Base-by-base conservation (phyloP, 1,140 invertebrate species). In the Calliphora vicina region DNA sequence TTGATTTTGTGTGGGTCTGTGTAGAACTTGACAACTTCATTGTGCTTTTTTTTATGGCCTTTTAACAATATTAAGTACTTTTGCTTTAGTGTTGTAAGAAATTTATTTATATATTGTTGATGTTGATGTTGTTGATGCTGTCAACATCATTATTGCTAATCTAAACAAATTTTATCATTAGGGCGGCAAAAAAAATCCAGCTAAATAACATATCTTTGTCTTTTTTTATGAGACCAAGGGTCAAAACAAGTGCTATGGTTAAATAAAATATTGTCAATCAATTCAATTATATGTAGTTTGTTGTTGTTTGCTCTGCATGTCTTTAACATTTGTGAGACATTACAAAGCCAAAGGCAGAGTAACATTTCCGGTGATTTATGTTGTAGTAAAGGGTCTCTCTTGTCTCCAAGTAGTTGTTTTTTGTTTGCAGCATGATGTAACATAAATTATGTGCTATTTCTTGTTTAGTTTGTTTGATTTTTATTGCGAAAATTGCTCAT, bases 201-300 rank as follows among this genome's bases (percentile, higher is more conserved):
- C 4, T 35, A 29, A 35, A 35, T 15, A 20, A 23, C 1, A 45
- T 13, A 9, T 25, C 12, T 5, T 12, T 25, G 9, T n/a, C 20
- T 25, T 23, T 23, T 25, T 25, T 72, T 23, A 27, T 25, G 17
- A 5, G 12, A 23, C 50, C 45, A 50, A 43, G 81, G 45, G 78
- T 80, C 78, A 80, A 43, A 29, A 74, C 72, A 74, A 74, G 72
- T 74, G 72, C 12, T 42, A 17, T 42, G 74, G 74, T 78, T 78
- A 84, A 71, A 87, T 87, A 89, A 89, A 89, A 89, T 89, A 89
- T 89, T 89, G 88, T 89, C 88, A 88, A 89, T 89, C 88, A 89
- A 89, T 89, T 89, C 88, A 89, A 89, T 89, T 89, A 89, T 67
- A 12, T 43, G 12, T 5, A 43, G 12, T n/a, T n/a, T n/a, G n/a